These are phyloP conservation scores for Agrotis exclamationis DNA, from an alignment of 2,888 invertebrate genomes.

Conservation along the genomic window DNA sequence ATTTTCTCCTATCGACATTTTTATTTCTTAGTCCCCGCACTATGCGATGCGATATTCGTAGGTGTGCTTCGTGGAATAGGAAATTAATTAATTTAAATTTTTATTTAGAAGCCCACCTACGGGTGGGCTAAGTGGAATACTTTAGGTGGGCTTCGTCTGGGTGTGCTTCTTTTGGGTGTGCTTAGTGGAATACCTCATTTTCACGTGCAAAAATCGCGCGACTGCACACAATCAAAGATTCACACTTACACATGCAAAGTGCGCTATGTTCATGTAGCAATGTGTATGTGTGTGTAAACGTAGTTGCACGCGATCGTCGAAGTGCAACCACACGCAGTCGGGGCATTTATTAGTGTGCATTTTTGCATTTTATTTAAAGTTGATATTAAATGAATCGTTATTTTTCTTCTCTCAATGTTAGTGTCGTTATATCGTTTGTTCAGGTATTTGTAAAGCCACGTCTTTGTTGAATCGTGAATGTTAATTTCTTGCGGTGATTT, in stretches of 20 bases:
- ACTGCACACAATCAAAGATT: conserved; percentile 51
- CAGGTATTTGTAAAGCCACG: conserved; percentile 1
- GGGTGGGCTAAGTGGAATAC: too few species aligned
- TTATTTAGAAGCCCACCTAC: too few species aligned
- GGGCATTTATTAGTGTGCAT: conserved; percentile 80
- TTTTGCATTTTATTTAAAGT: conserved; percentile 15
- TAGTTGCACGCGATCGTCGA: conserved; percentile 81
- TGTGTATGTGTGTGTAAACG: conserved; percentile 70
- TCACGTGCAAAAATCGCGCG: conserved; percentile 65
- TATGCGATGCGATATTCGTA: too few species aligned
- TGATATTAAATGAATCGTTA: conserved; percentile 21
- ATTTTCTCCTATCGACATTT: too few species aligned
- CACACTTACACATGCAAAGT: conserved; percentile 54
- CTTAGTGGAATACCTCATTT: too few species aligned
- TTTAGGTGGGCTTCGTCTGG: too few species aligned
- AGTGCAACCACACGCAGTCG: conserved; percentile 80
- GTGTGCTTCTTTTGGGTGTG: too few species aligned
- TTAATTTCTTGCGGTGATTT: not conserved
- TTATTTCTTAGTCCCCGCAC: too few species aligned
- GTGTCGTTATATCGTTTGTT: not conserved
- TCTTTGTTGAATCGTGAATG: conserved; percentile 2
- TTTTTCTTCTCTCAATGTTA: not conserved
- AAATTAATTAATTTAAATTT: too few species aligned
- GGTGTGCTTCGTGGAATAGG: too few species aligned
- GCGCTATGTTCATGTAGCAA: conserved; percentile 51